These are phyloP conservation scores for Pangasianodon gigas DNA, from an alignment of 2,113 vertebrate species.

Conservation along the genomic window DNA sequence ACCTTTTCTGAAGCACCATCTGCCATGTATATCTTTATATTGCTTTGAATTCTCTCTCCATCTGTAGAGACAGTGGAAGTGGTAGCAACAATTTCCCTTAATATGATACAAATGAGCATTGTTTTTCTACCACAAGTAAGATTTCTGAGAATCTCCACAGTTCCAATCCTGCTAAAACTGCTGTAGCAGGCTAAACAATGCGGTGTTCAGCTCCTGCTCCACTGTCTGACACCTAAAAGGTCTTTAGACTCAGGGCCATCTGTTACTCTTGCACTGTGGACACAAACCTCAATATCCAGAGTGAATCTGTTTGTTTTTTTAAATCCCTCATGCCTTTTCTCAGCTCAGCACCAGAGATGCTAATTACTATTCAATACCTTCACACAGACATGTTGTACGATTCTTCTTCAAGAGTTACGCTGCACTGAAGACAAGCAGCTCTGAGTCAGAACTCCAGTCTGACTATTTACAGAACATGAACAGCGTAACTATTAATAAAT, in stretches of 20 bases:
- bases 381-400: neutral
- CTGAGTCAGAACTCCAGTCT: neutral
- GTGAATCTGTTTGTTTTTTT: conserved; percentile 25
- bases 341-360: neutral
- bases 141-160: neutral
- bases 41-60: neutral
- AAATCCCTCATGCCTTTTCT: neutral
- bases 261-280: neutral
- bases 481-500: neutral
- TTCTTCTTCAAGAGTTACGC: neutral
- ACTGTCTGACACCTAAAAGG: conserved; percentile 13
- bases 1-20: neutral
- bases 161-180: neutral
- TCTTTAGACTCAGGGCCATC: conserved; percentile 22
- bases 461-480: neutral
- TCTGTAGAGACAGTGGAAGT: neutral
- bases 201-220: neutral
- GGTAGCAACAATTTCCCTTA: neutral
- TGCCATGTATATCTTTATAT: neutral
- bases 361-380: conserved; percentile 36
- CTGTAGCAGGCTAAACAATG: neutral
- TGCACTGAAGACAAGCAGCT: conserved; percentile 4
- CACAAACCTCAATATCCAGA: neutral
- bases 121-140: neutral
- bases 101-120: neutral